Evolutionary conservation across 2,797 vertebrate genomes (phyloP), one percentile per base, ranked within the genome.

Genomic region (Apodemus agrarius): DNA sequence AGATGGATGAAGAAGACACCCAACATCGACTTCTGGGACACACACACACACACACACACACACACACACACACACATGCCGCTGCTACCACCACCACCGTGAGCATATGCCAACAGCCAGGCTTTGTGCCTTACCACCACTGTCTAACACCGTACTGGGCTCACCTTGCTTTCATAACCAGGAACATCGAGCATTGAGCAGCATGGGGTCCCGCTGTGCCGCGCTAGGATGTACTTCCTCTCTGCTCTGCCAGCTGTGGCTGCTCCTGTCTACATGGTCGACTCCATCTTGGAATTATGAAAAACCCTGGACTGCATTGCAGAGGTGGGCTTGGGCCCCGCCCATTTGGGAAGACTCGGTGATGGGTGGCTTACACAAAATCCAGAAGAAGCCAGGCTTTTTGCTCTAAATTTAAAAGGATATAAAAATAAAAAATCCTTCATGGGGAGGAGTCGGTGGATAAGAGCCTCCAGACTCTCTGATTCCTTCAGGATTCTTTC

Each of bases 221-320:
- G 67, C 49, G 81, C 49, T 96, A 46, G 86, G 83, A 65, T 57
- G 22, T n/a, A 24, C 89, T 95, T 92, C 54, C n/a, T 75, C 89
- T 93, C 85, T 40, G 80, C 0, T 1, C 9, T 76, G 22, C 85
- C 52, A 72, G 4, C 37, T 37, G 17, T 81, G 76, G 40, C 52
- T 86, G 61, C 54, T 61, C 7, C 76, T 76, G 14, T 43, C 79
- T 90, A 63, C 37, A 46, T 54, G 37, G 14, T 2, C 34, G 82
- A 21, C 59, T 87, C 61, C 22, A 43, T 49, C 46, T 76, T 89
- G 61, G 75, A 93, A 37, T 79, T 61, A 74, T 80, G 14, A 87
- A 93, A 83, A 57, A 26, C 76, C 67, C 6, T 24, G 34, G 59
- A 59, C 11, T 17, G 22, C 63, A 34, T 59, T 52, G 22, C 89